Evolutionary conservation across 2,888 invertebrate species (phyloP).

Genomic region (Cataglyphis altisquamis): DNA sequence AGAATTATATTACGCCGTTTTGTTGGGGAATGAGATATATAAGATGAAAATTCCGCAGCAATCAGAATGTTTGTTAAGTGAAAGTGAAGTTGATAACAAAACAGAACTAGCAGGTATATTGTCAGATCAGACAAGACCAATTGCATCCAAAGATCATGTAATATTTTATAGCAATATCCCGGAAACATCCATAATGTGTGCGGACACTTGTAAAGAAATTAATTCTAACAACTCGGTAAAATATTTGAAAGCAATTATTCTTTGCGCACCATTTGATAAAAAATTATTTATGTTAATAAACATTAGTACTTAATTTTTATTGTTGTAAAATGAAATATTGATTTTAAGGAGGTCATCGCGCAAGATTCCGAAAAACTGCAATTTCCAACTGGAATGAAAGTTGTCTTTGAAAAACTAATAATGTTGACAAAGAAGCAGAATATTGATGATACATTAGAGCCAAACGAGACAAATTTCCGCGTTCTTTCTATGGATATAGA

Average conservation of each 20-base stretch:
- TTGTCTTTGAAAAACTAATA: neutral
- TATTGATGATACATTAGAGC: neutral
- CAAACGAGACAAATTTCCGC: slow-evolving; percentile 9
- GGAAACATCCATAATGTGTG: slow-evolving; percentile 11
- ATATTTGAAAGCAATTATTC: neutral
- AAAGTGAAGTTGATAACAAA: neutral
- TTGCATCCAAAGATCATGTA: slow-evolving; percentile 7
- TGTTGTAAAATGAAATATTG: neutral
- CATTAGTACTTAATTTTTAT: neutral
- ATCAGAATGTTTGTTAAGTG: neutral
- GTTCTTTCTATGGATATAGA: neutral
- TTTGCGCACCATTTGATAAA: neutral
- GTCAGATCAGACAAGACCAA: slow-evolving; percentile 16
- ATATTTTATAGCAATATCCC: slow-evolving; percentile 39
- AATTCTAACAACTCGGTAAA: neutral
- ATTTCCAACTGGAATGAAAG: slow-evolving; percentile 24
- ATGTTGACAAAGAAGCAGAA: neutral
- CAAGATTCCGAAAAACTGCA: slow-evolving; percentile 3
- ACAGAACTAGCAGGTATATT: neutral
- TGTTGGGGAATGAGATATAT: neutral
- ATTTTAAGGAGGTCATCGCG: slow-evolving; percentile 7
- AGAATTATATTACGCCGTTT: slow-evolving; percentile 11
- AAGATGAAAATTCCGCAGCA: neutral
- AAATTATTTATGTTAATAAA: slow-evolving; percentile 14
- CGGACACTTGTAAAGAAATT: neutral